Conservation (phyloP, 2,888 invertebrate genomes). For the Branchipolynoe longqiensis region DNA sequence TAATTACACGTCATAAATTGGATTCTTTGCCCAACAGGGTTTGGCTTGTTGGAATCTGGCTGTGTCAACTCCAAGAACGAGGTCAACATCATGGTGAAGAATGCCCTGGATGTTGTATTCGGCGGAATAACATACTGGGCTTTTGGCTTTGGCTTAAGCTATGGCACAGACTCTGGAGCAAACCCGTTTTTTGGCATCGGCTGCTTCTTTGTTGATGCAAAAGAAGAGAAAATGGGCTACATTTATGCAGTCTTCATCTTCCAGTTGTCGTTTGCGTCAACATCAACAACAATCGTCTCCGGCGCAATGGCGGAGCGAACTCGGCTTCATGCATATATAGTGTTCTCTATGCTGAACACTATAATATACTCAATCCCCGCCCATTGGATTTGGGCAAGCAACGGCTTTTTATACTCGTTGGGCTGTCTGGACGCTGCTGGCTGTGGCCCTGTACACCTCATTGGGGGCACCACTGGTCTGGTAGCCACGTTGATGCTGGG, state of each 20-base stretch:
- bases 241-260: slow-evolving; percentile 63
- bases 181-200: slow-evolving; percentile 76
- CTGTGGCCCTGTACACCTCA: slow-evolving; percentile 76
- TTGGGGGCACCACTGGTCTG: slow-evolving; percentile 89
- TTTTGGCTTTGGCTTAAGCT: slow-evolving; percentile 95
- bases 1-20: slow-evolving; percentile 5
- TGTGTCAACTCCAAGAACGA: slow-evolving; percentile 91
- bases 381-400: slow-evolving; percentile 70
- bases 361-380: slow-evolving; percentile 82
- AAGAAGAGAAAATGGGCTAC: slow-evolving; percentile 54
- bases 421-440: slow-evolving; percentile 68
- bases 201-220: slow-evolving; percentile 80
- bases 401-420: slow-evolving; percentile 70
- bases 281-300: slow-evolving; percentile 84
- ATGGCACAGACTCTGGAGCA: slow-evolving; percentile 83
- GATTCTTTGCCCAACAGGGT: slow-evolving; percentile 85
- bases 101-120: slow-evolving; percentile 94
- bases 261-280: slow-evolving; percentile 89
- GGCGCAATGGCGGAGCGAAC: slow-evolving; percentile 80
- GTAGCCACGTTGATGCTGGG: slow-evolving; percentile 94
- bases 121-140: slow-evolving; percentile 97
- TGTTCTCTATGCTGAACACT: slow-evolving; percentile 77
- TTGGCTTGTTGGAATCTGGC: slow-evolving; percentile 95
- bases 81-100: slow-evolving; percentile 98
- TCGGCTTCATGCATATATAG: slow-evolving; percentile 76